A percentile compares a stretch with the other conserved stretches of the same genome.
Evolutionary conservation across 2,113 vertebrate species (phyloP).

Genomic region (Eulemur macaco): DNA sequence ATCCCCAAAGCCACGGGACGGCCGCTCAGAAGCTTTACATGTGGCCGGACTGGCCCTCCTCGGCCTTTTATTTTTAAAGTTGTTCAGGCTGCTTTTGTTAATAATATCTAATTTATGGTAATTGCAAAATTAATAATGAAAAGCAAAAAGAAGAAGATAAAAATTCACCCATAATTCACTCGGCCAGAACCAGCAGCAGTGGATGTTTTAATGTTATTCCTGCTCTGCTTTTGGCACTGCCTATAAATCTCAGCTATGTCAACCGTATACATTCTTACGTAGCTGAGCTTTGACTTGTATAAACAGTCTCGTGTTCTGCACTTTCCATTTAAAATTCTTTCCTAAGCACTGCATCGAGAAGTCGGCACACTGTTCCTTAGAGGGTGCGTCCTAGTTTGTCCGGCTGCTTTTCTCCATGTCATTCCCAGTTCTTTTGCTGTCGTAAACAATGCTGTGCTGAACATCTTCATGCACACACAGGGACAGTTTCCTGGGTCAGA

Average conservation of each 20-base stretch:
- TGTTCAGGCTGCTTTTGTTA: background rate
- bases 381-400: background rate
- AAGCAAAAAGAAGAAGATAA: background rate
- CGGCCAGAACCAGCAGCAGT: background rate
- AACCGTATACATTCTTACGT: background rate
- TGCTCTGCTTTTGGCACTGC: accelerated
- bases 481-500: background rate
- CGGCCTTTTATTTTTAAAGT: background rate
- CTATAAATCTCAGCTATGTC: background rate
- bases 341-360: background rate
- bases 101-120: background rate
- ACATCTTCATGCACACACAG: accelerated
- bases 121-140: background rate
- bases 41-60: background rate
- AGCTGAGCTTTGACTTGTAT: background rate
- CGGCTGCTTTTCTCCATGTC: background rate
- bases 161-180: background rate
- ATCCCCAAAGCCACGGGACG: accelerated
- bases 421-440: background rate
- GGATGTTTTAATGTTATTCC: background rate
- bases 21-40: no score
- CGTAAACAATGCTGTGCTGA: background rate
- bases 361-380: background rate
- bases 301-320: background rate
- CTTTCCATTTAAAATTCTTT: background rate